These are phyloP conservation scores for Microctenopoma stevenorrisi DNA, from an alignment of 2,797 vertebrate species.

Conservation along the genomic window DNA sequence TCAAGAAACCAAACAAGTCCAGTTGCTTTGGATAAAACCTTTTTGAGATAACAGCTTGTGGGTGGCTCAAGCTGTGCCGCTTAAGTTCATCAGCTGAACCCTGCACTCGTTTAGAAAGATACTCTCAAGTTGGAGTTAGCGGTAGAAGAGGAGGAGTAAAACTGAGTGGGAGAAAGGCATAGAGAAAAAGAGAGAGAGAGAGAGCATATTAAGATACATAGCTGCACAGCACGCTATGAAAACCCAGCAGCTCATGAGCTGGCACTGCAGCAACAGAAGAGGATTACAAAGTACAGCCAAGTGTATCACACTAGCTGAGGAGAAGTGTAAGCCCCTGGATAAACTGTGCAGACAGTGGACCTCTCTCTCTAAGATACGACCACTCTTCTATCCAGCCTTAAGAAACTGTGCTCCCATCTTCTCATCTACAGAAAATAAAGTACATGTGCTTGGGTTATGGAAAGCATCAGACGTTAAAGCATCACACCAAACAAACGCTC, in stretches of 20 bases:
- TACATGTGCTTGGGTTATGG: background rate
- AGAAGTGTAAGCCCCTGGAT: slow-evolving; percentile 72
- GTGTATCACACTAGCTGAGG: slow-evolving; percentile 72
- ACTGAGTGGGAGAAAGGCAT: slow-evolving; percentile 15
- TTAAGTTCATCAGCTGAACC: slow-evolving; percentile 57
- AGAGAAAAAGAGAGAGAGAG: slow-evolving; percentile 21
- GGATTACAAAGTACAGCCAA: slow-evolving; percentile 71
- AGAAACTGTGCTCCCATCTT: slow-evolving; percentile 58
- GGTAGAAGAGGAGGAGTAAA: slow-evolving; percentile 28
- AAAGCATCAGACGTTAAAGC: slow-evolving; percentile 18
- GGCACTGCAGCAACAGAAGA: slow-evolving; percentile 60
- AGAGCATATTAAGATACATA: slow-evolving; percentile 43
- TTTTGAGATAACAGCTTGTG: slow-evolving; percentile 38
- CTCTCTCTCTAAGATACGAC: slow-evolving; percentile 52
- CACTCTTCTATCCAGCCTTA: slow-evolving; percentile 40
- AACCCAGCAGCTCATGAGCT: slow-evolving; percentile 61
- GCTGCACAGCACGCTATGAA: slow-evolving; percentile 45
- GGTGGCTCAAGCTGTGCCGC: slow-evolving; percentile 38
- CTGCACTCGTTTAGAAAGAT: slow-evolving; percentile 47
- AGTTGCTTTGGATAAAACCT: too few relatives aligned
- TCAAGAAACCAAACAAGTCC: too few relatives aligned
- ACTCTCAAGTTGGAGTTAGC: slow-evolving; percentile 27
- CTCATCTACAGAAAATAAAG: slow-evolving; percentile 36
- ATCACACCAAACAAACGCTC: slow-evolving; percentile 49
- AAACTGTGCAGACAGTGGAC: slow-evolving; percentile 72